Evolutionary conservation across 1,140 invertebrate genomes (phyloP).

Genomic region (Diuraphis noxia): DNA sequence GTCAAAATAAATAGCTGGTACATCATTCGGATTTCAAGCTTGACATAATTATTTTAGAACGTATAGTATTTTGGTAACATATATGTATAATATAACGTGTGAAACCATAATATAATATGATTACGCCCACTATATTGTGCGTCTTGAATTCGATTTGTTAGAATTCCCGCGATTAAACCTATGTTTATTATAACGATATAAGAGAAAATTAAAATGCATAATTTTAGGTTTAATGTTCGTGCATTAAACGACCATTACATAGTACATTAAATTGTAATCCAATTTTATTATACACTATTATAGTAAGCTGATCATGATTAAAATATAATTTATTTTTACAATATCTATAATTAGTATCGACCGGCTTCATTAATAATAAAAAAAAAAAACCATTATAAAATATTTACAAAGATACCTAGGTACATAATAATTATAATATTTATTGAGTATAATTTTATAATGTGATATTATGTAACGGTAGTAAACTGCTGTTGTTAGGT

Average conservation of each 20-base stretch:
- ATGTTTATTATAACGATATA: background rate
- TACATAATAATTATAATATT: conserved; percentile 2
- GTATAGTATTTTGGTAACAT: background rate
- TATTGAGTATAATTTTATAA: background rate
- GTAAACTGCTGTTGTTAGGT: background rate
- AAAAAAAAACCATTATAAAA: background rate
- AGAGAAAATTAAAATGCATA: background rate
- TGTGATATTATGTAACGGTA: background rate
- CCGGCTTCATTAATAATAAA: background rate
- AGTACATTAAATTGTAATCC: background rate
- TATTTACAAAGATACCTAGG: background rate
- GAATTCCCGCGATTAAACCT: background rate
- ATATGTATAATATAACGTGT: background rate
- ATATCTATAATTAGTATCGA: conserved; percentile 2
- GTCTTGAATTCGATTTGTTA: background rate
- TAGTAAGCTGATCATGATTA: background rate
- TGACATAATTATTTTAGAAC: background rate
- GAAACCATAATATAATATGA: background rate
- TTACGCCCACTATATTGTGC: background rate
- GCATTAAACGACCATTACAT: background rate
- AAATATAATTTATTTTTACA: background rate
- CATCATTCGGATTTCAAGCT: background rate
- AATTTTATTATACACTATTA: conserved; percentile 4
- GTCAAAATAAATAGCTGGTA: background rate
- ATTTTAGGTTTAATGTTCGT: background rate